Evolutionary conservation across 2,113 vertebrate genomes (phyloP), one percentile per base, ranked within the genome.

Genomic region (Pipa parva): DNA sequence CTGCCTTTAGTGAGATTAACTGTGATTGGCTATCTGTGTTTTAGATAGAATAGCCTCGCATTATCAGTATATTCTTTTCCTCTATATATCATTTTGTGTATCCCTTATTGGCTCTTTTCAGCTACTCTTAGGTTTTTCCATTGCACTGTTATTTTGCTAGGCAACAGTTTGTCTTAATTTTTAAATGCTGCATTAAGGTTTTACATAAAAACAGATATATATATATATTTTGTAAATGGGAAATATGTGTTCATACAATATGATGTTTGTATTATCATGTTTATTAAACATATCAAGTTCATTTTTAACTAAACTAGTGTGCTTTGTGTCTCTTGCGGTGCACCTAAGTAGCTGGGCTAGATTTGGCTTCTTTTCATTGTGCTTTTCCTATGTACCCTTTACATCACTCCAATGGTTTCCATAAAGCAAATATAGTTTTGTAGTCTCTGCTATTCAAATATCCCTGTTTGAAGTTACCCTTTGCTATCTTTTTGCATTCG

Each of bases 301-400:
- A 90, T 92, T 93, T 92, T 92, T 91, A 89, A 93, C 90, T 90
- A 92, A 81, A 90, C 85, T 88, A 83, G 91, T 95, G 91, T 94
- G 91, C 92, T 91, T 95, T 93, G 93, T 97, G 91, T 99, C 91
- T 93, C 87, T 91, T 91, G 91, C 93, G 92, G 89, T 93, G 92
- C 94, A 59, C 88, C 80, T 85, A 84, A 86, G 81, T 88, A 89
- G 90, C 77, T 78, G 65, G 63, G 82, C 26, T 85, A 89, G 87
- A 79, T 78, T 77, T 77, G 29, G 82, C 89, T 89, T 90, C 86
- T 88, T 86, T 84, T 78, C 89, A 86, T 88, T 87, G 79, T 83
- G 81, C 82, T 78, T 75, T 70, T 55, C 76, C 75, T 76, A 52
- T 63, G 74, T 73, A 77, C 64, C 75, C 76, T 72, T 33, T 77